phyloP scores from a whole-genome alignment of 1,140 invertebrate species.

The Cataglyphis hispanica region DNA sequence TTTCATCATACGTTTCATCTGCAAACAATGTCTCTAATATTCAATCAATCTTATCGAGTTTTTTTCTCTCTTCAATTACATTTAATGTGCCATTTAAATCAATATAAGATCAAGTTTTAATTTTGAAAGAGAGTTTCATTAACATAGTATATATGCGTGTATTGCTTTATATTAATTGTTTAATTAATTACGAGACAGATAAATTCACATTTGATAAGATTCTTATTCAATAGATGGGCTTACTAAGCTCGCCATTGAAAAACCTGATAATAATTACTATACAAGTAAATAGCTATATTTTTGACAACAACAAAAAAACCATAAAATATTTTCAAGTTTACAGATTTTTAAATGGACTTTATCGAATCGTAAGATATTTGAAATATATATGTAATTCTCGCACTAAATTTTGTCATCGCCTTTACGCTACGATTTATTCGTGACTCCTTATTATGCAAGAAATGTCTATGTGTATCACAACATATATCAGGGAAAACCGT shows the following conservation, averaged over 20 bases:
- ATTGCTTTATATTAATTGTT: neutral
- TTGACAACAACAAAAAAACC: neutral
- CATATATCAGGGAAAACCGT: constrained; percentile 20
- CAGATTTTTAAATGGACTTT: neutral
- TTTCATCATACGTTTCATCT: neutral
- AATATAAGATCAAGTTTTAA: neutral
- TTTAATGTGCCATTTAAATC: neutral
- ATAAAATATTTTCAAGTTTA: constrained; percentile 10
- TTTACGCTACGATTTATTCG: neutral
- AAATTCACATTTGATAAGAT: neutral
- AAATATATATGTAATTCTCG: no score
- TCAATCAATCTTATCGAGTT: neutral
- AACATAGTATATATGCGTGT: neutral
- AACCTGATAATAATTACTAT: neutral
- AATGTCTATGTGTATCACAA: neutral
- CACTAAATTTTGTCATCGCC: constrained; percentile 1
- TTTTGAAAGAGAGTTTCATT: neutral
- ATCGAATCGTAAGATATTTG: neutral
- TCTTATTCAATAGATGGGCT: neutral
- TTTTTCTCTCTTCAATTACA: neutral
- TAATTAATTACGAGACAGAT: neutral
- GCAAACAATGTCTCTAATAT: neutral
- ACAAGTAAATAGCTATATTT: neutral
- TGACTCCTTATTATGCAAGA: neutral
- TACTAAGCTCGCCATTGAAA: neutral